phyloP scores from a whole-genome alignment of 2,888 invertebrate species.

The Amphipoea lucens region DNA sequence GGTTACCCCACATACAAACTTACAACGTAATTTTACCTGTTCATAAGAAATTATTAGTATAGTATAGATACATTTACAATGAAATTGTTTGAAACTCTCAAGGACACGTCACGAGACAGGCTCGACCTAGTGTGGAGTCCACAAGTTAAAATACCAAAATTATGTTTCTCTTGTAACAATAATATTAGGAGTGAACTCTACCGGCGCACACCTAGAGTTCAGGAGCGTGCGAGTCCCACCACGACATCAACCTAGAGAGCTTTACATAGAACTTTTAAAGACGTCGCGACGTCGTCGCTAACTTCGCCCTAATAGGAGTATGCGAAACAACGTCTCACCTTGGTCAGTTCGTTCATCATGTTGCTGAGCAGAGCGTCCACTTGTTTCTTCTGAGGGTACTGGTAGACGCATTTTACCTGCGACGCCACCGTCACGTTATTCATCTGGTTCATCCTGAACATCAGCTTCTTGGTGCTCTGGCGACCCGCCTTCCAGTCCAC shows the following conservation, averaged over 20 bases:
- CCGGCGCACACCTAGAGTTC: background rate
- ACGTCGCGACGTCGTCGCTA: too few relatives aligned
- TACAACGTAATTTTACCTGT: too few relatives aligned
- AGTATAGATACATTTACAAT: too few relatives aligned
- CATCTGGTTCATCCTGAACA: constrained; percentile 5
- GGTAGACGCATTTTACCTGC: constrained; percentile 71
- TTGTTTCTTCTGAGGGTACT: constrained; percentile 71
- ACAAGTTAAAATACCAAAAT: too few relatives aligned
- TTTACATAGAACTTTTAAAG: background rate
- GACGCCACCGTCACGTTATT: constrained; percentile 54
- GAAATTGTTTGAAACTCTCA: too few relatives aligned
- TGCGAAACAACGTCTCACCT: constrained; percentile 62
- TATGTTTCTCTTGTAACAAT: too few relatives aligned
- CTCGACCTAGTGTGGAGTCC: too few relatives aligned
- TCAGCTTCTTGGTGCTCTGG: background rate
- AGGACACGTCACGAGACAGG: too few relatives aligned
- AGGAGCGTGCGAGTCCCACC: background rate
- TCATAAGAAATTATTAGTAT: too few relatives aligned
- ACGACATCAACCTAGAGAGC: background rate
- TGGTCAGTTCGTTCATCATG: constrained; percentile 78
- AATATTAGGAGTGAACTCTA: background rate
- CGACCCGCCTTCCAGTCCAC: background rate
- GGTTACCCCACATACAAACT: too few relatives aligned
- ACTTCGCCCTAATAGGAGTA: background rate
- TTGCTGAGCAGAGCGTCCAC: constrained; percentile 73